Percentiles rank a stretch among this genome's conserved stretches.
These are phyloP conservation scores for Lepidocolaptes lacrymiger DNA, from an alignment of 2,797 vertebrate genomes.

Conservation along the genomic window DNA sequence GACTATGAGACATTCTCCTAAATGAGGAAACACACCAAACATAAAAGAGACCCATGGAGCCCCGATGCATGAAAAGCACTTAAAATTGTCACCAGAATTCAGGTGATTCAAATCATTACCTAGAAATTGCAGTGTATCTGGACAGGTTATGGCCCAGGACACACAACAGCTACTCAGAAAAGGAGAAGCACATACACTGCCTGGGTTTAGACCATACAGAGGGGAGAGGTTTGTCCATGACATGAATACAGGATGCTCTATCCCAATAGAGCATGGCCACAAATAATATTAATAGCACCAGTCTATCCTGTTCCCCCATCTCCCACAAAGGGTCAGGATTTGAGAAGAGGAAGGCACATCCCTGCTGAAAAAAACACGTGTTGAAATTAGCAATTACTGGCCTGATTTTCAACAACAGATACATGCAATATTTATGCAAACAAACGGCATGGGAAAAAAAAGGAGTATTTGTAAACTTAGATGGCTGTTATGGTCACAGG, in stretches of 20 bases:
- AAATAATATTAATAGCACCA: not conserved
- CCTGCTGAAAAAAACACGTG: not conserved
- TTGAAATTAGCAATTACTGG: not conserved
- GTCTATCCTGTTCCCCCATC: not conserved
- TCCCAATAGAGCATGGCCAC: fast-evolving
- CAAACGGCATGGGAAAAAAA: not conserved
- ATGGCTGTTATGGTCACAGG: not conserved
- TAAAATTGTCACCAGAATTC: not conserved
- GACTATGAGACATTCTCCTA: not conserved
- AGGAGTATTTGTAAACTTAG: not conserved
- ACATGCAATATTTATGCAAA: not conserved
- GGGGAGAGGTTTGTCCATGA: not conserved
- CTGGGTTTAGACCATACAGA: not conserved
- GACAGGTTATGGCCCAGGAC: not conserved
- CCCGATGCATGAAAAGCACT: not conserved
- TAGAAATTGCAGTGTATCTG: not conserved
- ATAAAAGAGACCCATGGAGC: not conserved
- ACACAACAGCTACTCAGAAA: not conserved
- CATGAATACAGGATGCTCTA: not conserved
- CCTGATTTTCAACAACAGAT: not conserved
- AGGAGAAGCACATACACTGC: not conserved
- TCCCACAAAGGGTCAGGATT: not conserved
- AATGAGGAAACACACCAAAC: not conserved
- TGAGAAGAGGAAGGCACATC: not conserved
- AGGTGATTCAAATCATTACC: not conserved